These are phyloP conservation scores for Microdon myrmicae DNA, from an alignment of 2,888 invertebrate species.

Conservation along the genomic window DNA sequence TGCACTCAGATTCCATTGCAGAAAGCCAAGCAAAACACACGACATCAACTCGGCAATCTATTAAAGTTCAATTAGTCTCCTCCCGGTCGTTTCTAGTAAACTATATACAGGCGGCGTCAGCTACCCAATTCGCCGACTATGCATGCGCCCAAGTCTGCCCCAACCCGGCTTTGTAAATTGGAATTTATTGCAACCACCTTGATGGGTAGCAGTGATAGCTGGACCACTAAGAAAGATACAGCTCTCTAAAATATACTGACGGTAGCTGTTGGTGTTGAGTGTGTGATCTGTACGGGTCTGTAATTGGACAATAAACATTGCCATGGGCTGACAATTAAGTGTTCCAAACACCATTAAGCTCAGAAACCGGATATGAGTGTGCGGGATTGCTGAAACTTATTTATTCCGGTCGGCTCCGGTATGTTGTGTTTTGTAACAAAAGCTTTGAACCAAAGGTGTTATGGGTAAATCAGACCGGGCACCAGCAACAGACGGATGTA, in stretches of 20 bases:
- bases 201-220: conserved; percentile 1
- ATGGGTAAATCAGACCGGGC: background rate
- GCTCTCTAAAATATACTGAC: conserved; percentile 10
- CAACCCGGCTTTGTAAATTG: conserved; percentile 17
- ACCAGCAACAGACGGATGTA: conserved; percentile 3
- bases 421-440: conserved; percentile 2
- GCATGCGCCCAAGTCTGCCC: conserved; percentile 1
- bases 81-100: background rate
- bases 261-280: conserved; percentile 9
- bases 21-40: conserved; percentile 18
- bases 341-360: conserved; percentile 38
- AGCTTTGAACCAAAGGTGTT: conserved; percentile 3
- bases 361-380: conserved; percentile 21
- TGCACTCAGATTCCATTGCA: conserved; percentile 6
- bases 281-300: conserved; percentile 25
- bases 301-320: conserved; percentile 51
- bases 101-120: background rate
- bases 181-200: conserved; percentile 20
- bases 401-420: conserved; percentile 20
- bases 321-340: conserved; percentile 46
- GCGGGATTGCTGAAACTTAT: conserved; percentile 25
- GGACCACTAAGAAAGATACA: too few species aligned
- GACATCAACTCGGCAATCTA: conserved; percentile 23
- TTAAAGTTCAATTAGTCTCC: conserved; percentile 42
- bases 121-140: conserved; percentile 1